Conservation (phyloP, 2,797 vertebrate genomes). For the Mastacembelus armatus region DNA sequence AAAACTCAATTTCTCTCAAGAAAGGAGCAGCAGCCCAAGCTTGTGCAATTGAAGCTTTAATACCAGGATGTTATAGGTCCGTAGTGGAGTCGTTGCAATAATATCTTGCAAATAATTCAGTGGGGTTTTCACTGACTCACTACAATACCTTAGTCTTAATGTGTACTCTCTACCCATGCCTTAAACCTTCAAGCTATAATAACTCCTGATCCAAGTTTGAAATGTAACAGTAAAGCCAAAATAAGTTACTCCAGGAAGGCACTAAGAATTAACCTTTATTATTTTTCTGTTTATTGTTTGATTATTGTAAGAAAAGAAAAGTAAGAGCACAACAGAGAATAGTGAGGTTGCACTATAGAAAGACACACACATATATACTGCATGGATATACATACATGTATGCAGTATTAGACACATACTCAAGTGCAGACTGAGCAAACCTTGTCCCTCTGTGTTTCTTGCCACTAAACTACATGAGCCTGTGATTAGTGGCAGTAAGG, state of each 20-base stretch:
- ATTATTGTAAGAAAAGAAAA: not conserved
- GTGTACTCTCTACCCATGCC: not conserved
- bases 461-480: slow-evolving; percentile 37
- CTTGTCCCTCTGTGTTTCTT: slow-evolving; percentile 19
- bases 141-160: not conserved
- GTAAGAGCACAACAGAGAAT: not conserved
- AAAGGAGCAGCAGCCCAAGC: too few relatives aligned
- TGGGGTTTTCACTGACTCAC: not conserved
- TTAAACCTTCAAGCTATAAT: not conserved
- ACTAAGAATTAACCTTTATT: not conserved
- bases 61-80: not conserved
- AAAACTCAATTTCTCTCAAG: too few relatives aligned
- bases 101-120: not conserved
- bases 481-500: slow-evolving; percentile 37
- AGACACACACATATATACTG: not conserved
- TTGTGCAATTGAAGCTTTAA: not conserved
- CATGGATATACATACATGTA: not conserved
- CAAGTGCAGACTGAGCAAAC: slow-evolving; percentile 20
- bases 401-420: not conserved
- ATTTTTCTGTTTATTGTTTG: too few relatives aligned
- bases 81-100: not conserved
- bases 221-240: not conserved
- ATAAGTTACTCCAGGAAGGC: not conserved
- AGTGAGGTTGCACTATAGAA: not conserved
- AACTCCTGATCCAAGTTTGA: not conserved